Percentiles rank a stretch among this genome's conserved stretches.
phyloP scores from a whole-genome alignment of 2,113 vertebrate species.

The Cynocephalus volans region DNA sequence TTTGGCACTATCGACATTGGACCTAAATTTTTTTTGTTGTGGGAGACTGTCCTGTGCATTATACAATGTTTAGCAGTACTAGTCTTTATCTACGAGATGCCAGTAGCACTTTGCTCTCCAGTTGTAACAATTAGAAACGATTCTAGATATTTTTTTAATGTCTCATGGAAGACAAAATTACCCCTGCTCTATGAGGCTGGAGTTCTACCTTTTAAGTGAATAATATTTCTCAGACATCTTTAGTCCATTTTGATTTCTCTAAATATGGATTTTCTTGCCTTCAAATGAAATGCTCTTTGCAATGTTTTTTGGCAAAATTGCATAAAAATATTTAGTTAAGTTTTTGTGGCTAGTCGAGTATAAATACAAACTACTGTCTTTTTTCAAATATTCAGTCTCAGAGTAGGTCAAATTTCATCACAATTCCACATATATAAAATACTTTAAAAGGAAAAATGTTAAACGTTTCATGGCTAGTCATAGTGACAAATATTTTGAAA shows the following conservation, averaged over 20 bases:
- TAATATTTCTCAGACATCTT: neutral
- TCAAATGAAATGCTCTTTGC: neutral
- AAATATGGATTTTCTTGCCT: neutral
- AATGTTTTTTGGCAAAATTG: neutral
- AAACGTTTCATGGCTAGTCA: neutral
- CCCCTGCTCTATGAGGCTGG: neutral
- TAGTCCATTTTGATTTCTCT: neutral
- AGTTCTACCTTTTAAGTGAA: neutral
- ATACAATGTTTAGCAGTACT: rapidly evolving
- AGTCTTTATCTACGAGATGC: neutral
- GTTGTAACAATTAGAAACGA: neutral
- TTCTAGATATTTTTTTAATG: neutral
- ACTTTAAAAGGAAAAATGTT: neutral
- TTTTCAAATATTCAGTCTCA: neutral
- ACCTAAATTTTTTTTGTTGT: neutral
- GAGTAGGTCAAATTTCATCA: neutral
- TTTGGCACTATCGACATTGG: neutral
- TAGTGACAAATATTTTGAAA: neutral
- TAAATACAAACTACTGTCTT: neutral
- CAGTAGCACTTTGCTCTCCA: neutral
- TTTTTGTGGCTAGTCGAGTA: neutral
- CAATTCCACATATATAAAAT: neutral
- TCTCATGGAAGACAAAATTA: neutral
- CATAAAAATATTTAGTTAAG: neutral
- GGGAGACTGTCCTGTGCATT: rapidly evolving